Evolutionary conservation across 2,113 vertebrate genomes (phyloP).

Genomic region (Budorcas taxicolor): DNA sequence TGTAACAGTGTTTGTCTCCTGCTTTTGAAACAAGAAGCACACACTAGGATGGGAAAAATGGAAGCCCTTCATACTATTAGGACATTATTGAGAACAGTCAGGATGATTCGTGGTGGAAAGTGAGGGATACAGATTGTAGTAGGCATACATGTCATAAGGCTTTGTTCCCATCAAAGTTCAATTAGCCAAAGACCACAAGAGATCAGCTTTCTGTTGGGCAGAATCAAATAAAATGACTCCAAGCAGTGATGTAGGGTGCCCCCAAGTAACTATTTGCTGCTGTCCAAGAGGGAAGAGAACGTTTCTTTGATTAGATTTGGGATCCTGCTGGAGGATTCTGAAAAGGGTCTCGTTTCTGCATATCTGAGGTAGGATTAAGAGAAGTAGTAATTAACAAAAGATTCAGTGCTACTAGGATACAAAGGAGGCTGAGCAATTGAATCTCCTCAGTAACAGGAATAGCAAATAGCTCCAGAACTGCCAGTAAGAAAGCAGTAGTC

Average conservation of each 20-base stretch:
- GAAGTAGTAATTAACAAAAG: neutral
- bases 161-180: neutral
- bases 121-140: neutral
- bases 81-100: neutral
- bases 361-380: neutral
- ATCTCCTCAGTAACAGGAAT: neutral
- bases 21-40: neutral
- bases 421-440: neutral
- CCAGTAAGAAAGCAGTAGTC: neutral
- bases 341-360: neutral
- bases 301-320: neutral
- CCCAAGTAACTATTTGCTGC: neutral
- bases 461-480: neutral
- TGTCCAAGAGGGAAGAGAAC: neutral
- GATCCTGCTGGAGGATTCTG: neutral
- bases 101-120: neutral
- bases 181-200: neutral
- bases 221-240: neutral
- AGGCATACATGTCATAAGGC: neutral
- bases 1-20: neutral
- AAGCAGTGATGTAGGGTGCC: neutral
- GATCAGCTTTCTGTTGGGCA: neutral
- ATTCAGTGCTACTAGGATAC: neutral
- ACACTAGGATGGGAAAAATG: neutral
- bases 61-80: neutral